phyloP scores from a whole-genome alignment of 2,113 vertebrate species.

The Pristiophorus japonicus region DNA sequence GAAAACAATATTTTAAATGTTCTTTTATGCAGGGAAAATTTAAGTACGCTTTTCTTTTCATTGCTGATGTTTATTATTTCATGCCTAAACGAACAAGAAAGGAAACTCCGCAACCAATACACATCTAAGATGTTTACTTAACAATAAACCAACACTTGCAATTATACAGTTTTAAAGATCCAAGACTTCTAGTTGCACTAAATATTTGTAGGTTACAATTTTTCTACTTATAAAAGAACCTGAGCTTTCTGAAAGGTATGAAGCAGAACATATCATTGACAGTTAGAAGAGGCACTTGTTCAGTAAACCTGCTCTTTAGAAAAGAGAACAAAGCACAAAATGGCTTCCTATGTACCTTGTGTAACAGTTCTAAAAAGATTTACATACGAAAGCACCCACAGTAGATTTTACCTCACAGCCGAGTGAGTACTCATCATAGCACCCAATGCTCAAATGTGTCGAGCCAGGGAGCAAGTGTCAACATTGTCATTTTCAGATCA shows the following conservation, averaged over 20 bases:
- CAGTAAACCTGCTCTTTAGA: background rate
- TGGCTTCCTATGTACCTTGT: background rate
- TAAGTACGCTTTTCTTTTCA: background rate
- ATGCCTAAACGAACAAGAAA: background rate
- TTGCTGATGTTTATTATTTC: background rate
- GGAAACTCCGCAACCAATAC: background rate
- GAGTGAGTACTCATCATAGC: background rate
- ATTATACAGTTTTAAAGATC: background rate
- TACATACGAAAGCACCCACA: background rate
- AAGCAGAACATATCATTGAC: background rate
- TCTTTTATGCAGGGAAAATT: background rate
- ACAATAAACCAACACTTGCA: too few species aligned
- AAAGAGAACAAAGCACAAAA: background rate
- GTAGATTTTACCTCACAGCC: background rate
- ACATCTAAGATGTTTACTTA: too few species aligned
- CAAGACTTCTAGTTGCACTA: background rate
- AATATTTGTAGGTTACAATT: background rate
- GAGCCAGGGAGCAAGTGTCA: background rate
- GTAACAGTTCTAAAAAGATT: background rate
- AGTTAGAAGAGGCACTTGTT: background rate
- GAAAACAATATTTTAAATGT: background rate
- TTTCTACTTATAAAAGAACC: background rate
- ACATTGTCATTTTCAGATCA: background rate
- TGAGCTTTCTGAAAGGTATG: background rate
- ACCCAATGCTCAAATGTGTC: background rate